phyloP scores from a whole-genome alignment of 2,113 vertebrate genomes.

The Microtus richardsoni region DNA sequence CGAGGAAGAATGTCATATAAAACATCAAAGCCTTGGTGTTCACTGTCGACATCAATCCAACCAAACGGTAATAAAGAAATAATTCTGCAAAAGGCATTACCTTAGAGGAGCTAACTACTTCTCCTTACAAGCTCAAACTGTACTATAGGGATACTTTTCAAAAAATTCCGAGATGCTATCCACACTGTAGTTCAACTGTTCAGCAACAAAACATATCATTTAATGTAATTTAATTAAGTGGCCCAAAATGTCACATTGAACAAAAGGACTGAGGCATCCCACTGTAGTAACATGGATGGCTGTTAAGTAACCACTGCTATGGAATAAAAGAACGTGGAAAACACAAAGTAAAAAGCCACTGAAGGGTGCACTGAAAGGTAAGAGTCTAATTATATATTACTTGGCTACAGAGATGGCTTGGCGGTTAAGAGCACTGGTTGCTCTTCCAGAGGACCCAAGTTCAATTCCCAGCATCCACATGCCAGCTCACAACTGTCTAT shows the following conservation, averaged over 20 bases:
- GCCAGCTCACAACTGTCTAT: not conserved
- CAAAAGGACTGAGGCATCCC: slow-evolving; percentile 68
- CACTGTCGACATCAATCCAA: slow-evolving; percentile 76
- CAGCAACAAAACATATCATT: slow-evolving; percentile 34
- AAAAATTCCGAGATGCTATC: slow-evolving; percentile 61
- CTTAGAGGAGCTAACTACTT: slow-evolving; percentile 61
- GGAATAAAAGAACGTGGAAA: slow-evolving; percentile 37
- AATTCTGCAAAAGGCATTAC: slow-evolving; percentile 68
- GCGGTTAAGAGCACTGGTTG: not conserved
- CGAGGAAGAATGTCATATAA: slow-evolving; percentile 82
- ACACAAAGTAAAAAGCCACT: slow-evolving; percentile 33
- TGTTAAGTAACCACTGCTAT: slow-evolving; percentile 65
- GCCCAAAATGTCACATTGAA: slow-evolving; percentile 58
- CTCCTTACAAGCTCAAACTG: slow-evolving; percentile 52
- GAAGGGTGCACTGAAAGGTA: slow-evolving; percentile 15
- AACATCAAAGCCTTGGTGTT: slow-evolving; percentile 85
- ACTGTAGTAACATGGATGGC: slow-evolving; percentile 63
- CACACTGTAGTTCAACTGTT: slow-evolving; percentile 24
- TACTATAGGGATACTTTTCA: slow-evolving; percentile 26
- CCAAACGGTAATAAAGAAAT: slow-evolving; percentile 66
- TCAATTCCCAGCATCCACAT: not conserved
- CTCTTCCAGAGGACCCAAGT: not conserved
- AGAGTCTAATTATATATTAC: slow-evolving; percentile 61
- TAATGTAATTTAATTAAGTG: slow-evolving; percentile 75
- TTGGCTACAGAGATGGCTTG: not conserved